Evolutionary conservation across 2,797 vertebrate species (phyloP), one percentile per base, ranked within the genome.

Genomic region (Enteromius viviparus): DNA sequence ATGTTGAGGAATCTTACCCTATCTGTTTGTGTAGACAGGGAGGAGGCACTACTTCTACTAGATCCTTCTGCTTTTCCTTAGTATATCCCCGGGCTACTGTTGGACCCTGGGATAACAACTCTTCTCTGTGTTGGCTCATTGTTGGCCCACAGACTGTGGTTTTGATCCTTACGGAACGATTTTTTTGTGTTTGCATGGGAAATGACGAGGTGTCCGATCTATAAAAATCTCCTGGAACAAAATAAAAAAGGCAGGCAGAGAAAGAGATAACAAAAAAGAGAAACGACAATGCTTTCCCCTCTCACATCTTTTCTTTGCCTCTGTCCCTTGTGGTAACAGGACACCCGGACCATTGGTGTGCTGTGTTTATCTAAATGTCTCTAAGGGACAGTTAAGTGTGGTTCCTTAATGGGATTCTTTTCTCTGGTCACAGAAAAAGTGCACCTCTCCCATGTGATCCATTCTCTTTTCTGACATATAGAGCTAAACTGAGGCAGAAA

Each of bases 331-430:
- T 84, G 91, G 94, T 88, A 94, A 95, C 91, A 87, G 42, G 92
- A 95, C 91, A 91, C 93, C 87, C 79, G 76, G 64, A 88, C 91
- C 90, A 90, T 94, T 93, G 93, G 90, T 91, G 87, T 87, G 85
- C 82, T 89, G 93, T 93, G 93, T 94, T 95, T 94, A 93, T 93
- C 93, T 92, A 93, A 93, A 88, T 76, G 89, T 94, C 94, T 94
- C 93, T 84, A 87, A 85, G 93, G 93, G 91, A 93, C 90, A 86
- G 91, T 80, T 89, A 88, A 90, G 77, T 89, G 89, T 85, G 90
- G 90, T 89, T 92, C 90, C 91, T 93, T 89, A 89, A 90, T 88
- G 90, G 90, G 91, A 91, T 87, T 92, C 92, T 89, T 93, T 94
- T 93, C 90, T 91, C 83, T 55, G 86, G 86, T 89, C 75, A 83